Percentiles rank a stretch among this genome's conserved stretches.
Evolutionary conservation across 2,888 invertebrate species (phyloP).

Genomic region (Pteria penguin): DNA sequence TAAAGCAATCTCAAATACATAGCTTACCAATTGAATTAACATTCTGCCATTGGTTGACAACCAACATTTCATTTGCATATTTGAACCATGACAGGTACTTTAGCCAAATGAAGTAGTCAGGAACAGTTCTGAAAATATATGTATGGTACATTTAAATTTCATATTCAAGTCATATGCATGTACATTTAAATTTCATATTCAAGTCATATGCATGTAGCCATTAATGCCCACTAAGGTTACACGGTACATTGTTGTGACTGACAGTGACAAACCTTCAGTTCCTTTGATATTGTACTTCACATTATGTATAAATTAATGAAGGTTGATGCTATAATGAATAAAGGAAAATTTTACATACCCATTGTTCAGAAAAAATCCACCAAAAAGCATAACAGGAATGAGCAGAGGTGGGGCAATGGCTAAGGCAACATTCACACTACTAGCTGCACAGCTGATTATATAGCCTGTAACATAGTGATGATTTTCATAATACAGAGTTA

Average conservation of each 20-base stretch:
- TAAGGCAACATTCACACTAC: constrained; percentile 91
- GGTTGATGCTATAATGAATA: too few relatives aligned
- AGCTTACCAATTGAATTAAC: constrained; percentile 85
- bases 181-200: too few relatives aligned
- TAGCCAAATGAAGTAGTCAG: constrained; percentile 78
- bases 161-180: too few relatives aligned
- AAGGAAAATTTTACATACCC: constrained; percentile 82
- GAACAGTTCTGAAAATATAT: constrained; percentile 73
- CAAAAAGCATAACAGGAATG: constrained; percentile 95
- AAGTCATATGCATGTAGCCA: too few relatives aligned
- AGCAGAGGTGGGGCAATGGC: constrained; percentile 94
- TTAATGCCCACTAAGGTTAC: too few relatives aligned
- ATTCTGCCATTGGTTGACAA: constrained; percentile 93
- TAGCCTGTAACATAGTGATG: constrained; percentile 96
- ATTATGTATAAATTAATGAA: too few relatives aligned
- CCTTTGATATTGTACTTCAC: too few relatives aligned
- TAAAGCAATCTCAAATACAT: too few relatives aligned
- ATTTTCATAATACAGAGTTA: too few relatives aligned
- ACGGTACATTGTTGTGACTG: too few relatives aligned
- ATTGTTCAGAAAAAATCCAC: constrained; percentile 96
- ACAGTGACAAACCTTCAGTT: too few relatives aligned
- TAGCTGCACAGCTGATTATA: constrained; percentile 92
- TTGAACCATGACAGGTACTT: constrained; percentile 93
- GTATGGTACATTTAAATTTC: too few relatives aligned
- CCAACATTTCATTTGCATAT: constrained; percentile 92